Percentiles rank a stretch among this genome's conserved stretches.
These are phyloP conservation scores for Pica pica DNA, from an alignment of 2,113 vertebrate species.

Conservation along the genomic window DNA sequence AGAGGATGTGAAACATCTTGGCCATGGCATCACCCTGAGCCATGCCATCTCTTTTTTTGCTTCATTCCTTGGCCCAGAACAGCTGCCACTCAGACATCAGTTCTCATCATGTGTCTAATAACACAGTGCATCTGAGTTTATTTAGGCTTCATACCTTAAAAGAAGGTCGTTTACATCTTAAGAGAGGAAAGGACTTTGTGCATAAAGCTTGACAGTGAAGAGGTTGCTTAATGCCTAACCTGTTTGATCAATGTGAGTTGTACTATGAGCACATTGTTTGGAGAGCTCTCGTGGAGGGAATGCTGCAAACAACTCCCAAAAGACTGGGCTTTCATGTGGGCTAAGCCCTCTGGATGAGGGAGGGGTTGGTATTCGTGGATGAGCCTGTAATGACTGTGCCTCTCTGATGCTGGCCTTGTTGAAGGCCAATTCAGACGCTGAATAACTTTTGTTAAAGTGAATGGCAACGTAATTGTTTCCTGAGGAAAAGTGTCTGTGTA, in stretches of 20 bases:
- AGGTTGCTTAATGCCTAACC: not conserved
- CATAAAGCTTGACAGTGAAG: not conserved
- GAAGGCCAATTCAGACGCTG: not conserved
- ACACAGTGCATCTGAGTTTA: not conserved
- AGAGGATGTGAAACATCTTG: not conserved
- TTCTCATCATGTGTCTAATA: not conserved
- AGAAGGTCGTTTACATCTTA: not conserved
- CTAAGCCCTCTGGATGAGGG: not conserved
- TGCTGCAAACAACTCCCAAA: not conserved
- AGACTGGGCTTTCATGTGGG: constrained; percentile 23
- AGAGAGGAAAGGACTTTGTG: not conserved
- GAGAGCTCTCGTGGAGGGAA: not conserved
- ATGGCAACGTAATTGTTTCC: constrained; percentile 30
- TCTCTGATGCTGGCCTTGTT: not conserved
- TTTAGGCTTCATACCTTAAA: not conserved
- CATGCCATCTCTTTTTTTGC: not conserved
- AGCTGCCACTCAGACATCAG: not conserved
- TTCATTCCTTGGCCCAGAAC: not conserved
- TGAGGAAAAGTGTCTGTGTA: not conserved
- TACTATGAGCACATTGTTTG: not conserved
- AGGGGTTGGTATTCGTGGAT: not conserved
- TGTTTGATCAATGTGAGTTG: not conserved
- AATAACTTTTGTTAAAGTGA: constrained; percentile 19
- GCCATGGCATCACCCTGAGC: not conserved
- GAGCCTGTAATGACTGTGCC: not conserved